Percentiles rank a stretch among this genome's conserved stretches.
These are phyloP conservation scores for Gonioctena quinquepunctata DNA, from an alignment of 1,140 invertebrate species.

Conservation along the genomic window DNA sequence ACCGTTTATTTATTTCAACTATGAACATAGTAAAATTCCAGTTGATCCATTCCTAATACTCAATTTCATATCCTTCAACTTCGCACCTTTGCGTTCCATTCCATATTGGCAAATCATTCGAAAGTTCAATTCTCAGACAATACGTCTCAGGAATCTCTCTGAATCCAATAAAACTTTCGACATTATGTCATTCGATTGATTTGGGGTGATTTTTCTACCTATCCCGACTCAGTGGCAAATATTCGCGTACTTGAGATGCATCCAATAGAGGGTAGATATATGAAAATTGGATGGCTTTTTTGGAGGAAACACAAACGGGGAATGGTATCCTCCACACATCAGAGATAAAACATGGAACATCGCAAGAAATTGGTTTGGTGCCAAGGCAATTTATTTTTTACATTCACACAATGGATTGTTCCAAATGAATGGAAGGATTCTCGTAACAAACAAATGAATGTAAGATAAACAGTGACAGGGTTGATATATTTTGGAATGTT, in stretches of 20 bases:
- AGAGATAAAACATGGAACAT: constrained; percentile 50
- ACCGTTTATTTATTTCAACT: too few species aligned
- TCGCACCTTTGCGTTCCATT: too few species aligned
- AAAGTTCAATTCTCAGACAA: not conserved
- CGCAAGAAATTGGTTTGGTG: constrained; percentile 49
- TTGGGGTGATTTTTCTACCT: not conserved
- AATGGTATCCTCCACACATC: constrained; percentile 47
- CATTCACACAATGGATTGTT: constrained; percentile 31
- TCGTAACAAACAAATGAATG: not conserved
- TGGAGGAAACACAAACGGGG: constrained; percentile 43
- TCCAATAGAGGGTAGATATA: constrained; percentile 49
- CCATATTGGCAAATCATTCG: not conserved
- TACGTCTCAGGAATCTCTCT: not conserved
- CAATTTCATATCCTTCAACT: too few species aligned
- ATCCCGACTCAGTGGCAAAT: constrained; percentile 38
- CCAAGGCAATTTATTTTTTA: constrained; percentile 51
- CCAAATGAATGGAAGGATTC: not conserved
- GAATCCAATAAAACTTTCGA: not conserved
- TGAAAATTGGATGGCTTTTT: constrained; percentile 51
- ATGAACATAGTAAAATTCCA: too few species aligned
- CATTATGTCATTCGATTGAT: not conserved
- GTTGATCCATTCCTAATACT: too few species aligned
- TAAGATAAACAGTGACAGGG: not conserved
- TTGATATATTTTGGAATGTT: too few species aligned
- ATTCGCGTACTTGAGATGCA: constrained; percentile 43